Conservation (phyloP, 2,113 vertebrate species). For the Athene cunicularia region DNA sequence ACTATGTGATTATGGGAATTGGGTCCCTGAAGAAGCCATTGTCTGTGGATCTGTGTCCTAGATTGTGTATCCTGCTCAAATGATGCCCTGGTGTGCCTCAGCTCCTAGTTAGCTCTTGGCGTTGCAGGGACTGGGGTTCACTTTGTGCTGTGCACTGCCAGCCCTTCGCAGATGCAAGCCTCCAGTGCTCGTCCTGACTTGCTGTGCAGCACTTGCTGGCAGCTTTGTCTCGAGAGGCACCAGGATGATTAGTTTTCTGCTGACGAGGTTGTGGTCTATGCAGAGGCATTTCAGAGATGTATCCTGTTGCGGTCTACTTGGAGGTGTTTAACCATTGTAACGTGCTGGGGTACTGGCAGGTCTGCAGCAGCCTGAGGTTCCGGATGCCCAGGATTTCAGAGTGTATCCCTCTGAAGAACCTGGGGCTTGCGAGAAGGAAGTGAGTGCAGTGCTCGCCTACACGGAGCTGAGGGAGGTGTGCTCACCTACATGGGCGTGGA, state of each 20-base stretch:
- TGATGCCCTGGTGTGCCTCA: background rate
- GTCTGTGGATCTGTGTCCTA: background rate
- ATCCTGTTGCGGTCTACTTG: rapidly evolving
- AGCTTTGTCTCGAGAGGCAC: background rate
- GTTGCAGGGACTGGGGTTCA: background rate
- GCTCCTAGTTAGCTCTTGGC: background rate
- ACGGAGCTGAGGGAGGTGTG: background rate
- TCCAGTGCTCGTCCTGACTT: rapidly evolving
- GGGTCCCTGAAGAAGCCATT: background rate
- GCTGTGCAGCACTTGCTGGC: background rate
- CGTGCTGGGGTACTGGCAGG: rapidly evolving
- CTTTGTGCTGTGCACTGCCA: background rate
- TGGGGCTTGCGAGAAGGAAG: background rate
- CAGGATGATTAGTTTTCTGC: background rate
- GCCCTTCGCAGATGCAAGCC: background rate
- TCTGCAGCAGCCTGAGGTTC: rapidly evolving
- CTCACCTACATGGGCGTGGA: rapidly evolving
- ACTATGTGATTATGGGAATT: rapidly evolving
- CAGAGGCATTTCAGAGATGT: background rate
- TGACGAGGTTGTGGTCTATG: background rate
- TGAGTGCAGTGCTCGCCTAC: rapidly evolving
- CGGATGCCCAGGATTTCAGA: rapidly evolving
- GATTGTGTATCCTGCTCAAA: background rate
- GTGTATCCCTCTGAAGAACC: background rate
- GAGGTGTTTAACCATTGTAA: background rate